A percentile compares a stretch with the other conserved stretches of the same genome.
phyloP scores from a whole-genome alignment of 2,113 vertebrate species.

The Chloropsis cyanopogon region DNA sequence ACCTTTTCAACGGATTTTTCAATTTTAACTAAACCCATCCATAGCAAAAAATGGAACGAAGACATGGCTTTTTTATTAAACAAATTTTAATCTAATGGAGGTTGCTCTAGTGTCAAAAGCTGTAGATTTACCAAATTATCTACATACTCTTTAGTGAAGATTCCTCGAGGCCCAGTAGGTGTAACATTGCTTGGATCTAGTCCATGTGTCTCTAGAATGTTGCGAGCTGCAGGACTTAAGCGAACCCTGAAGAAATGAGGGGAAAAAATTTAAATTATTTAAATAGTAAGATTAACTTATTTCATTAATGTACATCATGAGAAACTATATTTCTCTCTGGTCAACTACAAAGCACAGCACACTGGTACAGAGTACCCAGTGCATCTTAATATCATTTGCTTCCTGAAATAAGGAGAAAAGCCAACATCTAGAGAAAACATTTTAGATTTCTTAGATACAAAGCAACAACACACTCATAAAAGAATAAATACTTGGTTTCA shows the following conservation, averaged over 20 bases:
- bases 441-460: neutral
- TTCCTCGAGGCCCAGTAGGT: conserved; percentile 86
- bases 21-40: neutral
- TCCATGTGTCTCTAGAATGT: conserved; percentile 86
- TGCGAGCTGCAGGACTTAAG: conserved; percentile 92
- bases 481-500: neutral
- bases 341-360: neutral
- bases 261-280: neutral
- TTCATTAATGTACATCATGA: neutral
- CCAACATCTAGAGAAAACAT: neutral
- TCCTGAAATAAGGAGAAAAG: neutral
- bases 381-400: neutral
- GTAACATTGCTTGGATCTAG: conserved; percentile 79
- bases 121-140: neutral
- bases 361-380: neutral
- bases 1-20: neutral
- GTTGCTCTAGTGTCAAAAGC: neutral
- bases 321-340: neutral
- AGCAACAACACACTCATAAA: neutral
- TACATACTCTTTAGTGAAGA: conserved; percentile 96
- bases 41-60: neutral
- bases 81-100: neutral
- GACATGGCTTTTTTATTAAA: neutral
- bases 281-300: neutral
- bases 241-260: conserved; percentile 77